Evolutionary conservation across 1,140 invertebrate species (phyloP), one percentile per base, ranked within the genome.

Genomic region (Hirudo medicinalis): DNA sequence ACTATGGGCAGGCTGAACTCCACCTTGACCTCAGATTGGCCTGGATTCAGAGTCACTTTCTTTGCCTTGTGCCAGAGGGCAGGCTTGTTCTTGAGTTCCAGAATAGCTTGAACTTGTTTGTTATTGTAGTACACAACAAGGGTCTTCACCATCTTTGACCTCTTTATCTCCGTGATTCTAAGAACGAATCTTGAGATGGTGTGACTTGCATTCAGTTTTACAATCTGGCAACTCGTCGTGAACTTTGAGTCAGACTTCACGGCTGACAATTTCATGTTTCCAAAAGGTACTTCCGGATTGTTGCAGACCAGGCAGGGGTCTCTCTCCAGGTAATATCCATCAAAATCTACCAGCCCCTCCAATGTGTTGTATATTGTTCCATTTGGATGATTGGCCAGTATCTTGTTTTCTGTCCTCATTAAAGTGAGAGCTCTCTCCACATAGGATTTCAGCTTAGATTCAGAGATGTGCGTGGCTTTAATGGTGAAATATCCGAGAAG

Each of bases 61-160:
- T 94, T 94, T 0, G 94, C 94, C 79, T 94, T 94, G 79, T 97
- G 92, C 94, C 94, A 97, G 83, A 96, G 87, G 0, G 90, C 89
- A 78, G 84, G 74, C 73, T 90, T 91, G 81, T 97, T 97, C 82
- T 97, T 97, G 0, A 98, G 84, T 81, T 98, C 95, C 29, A 97
- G 93, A 4, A 97, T 93, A 19, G 92, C 92, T 79, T 96, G 93
- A 0, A 97, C 93, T 69, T 88, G 90, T 60, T 93, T 86, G 81
- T 97, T 97, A 79, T 96, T 97, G 83, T 97, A 98, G 80, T 93
- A 97, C 72, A 98, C 90, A 80, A 93, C 95, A 75, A 98, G 90
- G 1, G 90, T 91, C 68, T 92, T 70, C 1, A 98, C 93, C 94
- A 97, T 97, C 84, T 97, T 97, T 17, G 91, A 92, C 74, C 92